A percentile compares a stretch with the other conserved stretches of the same genome.
These are phyloP conservation scores for Lacerta viridis DNA, from an alignment of 2,797 vertebrate species.

Conservation along the genomic window DNA sequence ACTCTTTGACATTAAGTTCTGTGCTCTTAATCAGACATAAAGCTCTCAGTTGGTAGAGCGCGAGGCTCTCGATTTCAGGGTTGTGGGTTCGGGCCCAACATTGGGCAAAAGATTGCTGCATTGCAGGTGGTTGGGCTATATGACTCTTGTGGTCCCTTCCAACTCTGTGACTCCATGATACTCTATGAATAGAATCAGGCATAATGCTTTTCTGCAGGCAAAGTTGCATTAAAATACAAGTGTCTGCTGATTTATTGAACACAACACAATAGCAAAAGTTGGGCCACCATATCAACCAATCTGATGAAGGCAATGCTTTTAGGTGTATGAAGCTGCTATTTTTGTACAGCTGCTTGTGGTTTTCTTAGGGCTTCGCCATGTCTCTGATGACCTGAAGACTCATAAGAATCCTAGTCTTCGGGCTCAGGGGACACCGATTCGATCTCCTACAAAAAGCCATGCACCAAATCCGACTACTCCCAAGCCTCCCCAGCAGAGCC, in stretches of 20 bases:
- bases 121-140: too few relatives aligned
- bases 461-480: slow-evolving; percentile 70
- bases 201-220: neutral
- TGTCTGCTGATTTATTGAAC: neutral
- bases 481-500: slow-evolving; percentile 79
- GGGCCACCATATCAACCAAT: neutral
- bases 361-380: slow-evolving; percentile 89
- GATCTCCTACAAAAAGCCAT: slow-evolving; percentile 82
- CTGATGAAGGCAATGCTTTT: neutral
- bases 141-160: too few relatives aligned
- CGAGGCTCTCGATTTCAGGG: too few relatives aligned
- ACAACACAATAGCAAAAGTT: neutral
- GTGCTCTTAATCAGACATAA: neutral
- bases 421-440: slow-evolving; percentile 76
- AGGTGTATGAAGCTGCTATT: neutral
- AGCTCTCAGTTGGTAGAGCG: too few relatives aligned
- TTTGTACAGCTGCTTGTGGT: neutral
- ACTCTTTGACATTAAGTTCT: neutral
- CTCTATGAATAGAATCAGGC: neutral
- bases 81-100: too few relatives aligned
- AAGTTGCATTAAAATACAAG: neutral
- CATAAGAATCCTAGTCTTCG: slow-evolving; percentile 94
- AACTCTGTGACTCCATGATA: too few relatives aligned
- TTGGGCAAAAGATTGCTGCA: too few relatives aligned
- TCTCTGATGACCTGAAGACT: slow-evolving; percentile 91